phyloP scores from a whole-genome alignment of 2,113 vertebrate genomes.

The Alethe castanea region DNA sequence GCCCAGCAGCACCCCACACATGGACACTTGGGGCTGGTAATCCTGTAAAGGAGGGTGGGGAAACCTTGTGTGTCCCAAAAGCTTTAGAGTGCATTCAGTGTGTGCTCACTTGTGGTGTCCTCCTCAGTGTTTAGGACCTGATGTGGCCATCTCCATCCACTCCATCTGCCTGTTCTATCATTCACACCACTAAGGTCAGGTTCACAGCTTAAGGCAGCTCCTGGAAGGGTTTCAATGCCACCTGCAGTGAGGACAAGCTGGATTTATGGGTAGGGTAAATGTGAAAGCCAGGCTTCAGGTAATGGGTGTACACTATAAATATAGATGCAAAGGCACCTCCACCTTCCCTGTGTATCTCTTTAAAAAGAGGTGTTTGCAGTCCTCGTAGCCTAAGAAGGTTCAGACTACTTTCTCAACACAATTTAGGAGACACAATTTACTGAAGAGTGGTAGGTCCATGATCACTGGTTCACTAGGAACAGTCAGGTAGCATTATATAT shows the following conservation, averaged over 20 bases:
- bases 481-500: background rate
- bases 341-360: background rate
- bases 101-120: too few species aligned
- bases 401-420: background rate
- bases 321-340: background rate
- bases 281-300: background rate
- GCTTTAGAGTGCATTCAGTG: background rate
- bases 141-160: background rate
- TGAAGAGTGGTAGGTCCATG: background rate
- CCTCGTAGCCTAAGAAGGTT: rapidly evolving
- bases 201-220: background rate
- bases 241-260: background rate
- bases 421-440: background rate
- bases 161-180: background rate
- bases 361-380: background rate
- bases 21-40: background rate
- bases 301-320: background rate
- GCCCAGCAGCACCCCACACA: background rate
- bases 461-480: background rate
- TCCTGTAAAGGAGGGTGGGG: background rate
- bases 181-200: background rate
- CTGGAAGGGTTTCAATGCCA: background rate
- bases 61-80: background rate
- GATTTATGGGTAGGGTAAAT: background rate
- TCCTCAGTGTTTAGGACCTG: background rate